Percentiles rank a stretch among this genome's conserved stretches.
These are phyloP conservation scores for Chiloscyllium punctatum DNA, from an alignment of 2,797 vertebrate genomes.

Conservation along the genomic window DNA sequence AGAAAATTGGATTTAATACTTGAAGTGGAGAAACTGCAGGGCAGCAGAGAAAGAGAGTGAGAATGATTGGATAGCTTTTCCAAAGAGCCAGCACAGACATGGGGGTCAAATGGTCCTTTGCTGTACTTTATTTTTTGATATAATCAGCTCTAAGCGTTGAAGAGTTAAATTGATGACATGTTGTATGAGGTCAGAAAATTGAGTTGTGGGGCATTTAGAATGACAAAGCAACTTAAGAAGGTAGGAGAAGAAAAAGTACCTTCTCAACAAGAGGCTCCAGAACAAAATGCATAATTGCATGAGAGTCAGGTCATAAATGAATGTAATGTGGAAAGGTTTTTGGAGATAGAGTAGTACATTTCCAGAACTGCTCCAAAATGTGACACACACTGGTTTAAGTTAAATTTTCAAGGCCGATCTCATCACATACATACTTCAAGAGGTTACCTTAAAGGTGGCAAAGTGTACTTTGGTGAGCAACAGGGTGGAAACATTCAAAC, in stretches of 20 bases:
- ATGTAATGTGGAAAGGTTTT: neutral
- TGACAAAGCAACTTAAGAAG: neutral
- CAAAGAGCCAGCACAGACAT: neutral
- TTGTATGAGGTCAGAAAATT: neutral
- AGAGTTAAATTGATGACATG: neutral
- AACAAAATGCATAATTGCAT: neutral
- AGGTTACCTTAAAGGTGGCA: neutral
- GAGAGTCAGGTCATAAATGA: neutral
- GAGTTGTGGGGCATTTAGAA: neutral
- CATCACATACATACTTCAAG: neutral
- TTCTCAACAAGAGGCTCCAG: neutral
- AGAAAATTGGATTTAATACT: neutral
- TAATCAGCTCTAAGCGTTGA: neutral
- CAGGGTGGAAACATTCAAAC: neutral
- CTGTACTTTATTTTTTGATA: neutral
- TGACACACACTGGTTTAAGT: neutral
- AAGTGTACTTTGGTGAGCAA: neutral
- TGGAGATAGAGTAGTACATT: neutral
- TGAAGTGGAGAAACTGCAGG: neutral
- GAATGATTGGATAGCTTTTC: neutral
- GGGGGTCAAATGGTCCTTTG: neutral
- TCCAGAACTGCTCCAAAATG: neutral
- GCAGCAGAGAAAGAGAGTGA: neutral
- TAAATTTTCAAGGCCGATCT: neutral
- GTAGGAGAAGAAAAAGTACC: neutral